Evolutionary conservation across 2,797 vertebrate genomes (phyloP).

Genomic region (Zenarchopterus dispar): DNA sequence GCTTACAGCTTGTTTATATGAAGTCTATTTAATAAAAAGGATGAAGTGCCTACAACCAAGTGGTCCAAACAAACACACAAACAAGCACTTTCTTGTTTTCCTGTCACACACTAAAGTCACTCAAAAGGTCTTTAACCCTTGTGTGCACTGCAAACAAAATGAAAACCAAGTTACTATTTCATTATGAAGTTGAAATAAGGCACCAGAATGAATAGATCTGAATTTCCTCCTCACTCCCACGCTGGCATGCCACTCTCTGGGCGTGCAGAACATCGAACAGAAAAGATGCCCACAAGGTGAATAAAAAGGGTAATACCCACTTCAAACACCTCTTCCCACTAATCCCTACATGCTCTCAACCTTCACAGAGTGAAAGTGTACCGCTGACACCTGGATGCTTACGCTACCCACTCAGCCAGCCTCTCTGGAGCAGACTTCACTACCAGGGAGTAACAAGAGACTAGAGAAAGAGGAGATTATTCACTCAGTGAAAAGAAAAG

Average conservation of each 20-base stretch:
- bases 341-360: conserved; percentile 66
- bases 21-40: not conserved
- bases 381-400: conserved; percentile 56
- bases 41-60: not conserved
- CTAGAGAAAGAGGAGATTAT: conserved; percentile 37
- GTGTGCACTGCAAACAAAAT: not conserved
- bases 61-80: not conserved
- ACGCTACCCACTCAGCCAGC: conserved; percentile 49
- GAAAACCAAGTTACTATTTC: conserved; percentile 6
- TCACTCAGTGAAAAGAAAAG: conserved; percentile 20
- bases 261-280: conserved; percentile 45
- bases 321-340: conserved; percentile 69
- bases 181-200: conserved; percentile 14
- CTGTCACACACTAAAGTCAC: too few species aligned
- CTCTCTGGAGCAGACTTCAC: conserved; percentile 45
- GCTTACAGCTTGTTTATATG: not conserved
- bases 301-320: conserved; percentile 64
- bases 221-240: conserved; percentile 3
- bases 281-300: conserved; percentile 59
- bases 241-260: conserved; percentile 33
- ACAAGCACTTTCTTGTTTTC: too few species aligned
- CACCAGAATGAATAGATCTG: conserved; percentile 6
- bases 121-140: not conserved
- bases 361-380: conserved; percentile 49
- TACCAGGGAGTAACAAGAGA: conserved; percentile 35